A percentile compares a stretch with the other conserved stretches of the same genome.
Conservation (phyloP, 2,113 vertebrate genomes). For the Percina caprodes region DNA sequence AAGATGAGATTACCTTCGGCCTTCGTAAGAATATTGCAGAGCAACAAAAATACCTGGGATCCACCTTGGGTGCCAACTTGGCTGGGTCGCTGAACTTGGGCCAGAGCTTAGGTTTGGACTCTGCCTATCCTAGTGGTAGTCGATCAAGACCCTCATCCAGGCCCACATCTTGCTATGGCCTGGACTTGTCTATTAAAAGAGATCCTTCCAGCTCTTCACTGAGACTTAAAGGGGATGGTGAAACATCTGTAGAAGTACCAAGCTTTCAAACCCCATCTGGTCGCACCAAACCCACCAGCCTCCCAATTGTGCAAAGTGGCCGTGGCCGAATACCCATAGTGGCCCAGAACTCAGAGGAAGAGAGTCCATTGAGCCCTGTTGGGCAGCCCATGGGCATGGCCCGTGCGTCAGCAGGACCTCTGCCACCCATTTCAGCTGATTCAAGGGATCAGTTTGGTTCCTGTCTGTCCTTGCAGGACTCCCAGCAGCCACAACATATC, state of each 20-base stretch:
- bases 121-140: constrained; percentile 92
- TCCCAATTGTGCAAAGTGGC: constrained; percentile 95
- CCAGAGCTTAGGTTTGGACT: constrained; percentile 86
- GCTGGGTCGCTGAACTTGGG: constrained; percentile 89
- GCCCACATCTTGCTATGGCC: constrained; percentile 95
- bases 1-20: constrained; percentile 97
- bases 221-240: constrained; percentile 93
- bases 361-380: constrained; percentile 97
- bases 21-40: constrained; percentile 98
- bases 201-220: constrained; percentile 96
- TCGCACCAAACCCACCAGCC: constrained; percentile 96
- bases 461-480: constrained; percentile 92
- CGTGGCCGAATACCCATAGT: constrained; percentile 96
- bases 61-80: constrained; percentile 89
- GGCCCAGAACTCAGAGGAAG: constrained; percentile 98
- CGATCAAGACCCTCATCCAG: constrained; percentile 96
- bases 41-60: constrained; percentile 95
- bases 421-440: constrained; percentile 98
- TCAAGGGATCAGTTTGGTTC: constrained; percentile 98
- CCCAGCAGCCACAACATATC: constrained; percentile 97
- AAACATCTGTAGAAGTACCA: constrained; percentile 88
- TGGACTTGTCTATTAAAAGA: constrained; percentile 96
- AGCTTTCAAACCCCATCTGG: constrained; percentile 91
- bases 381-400: constrained; percentile 99
- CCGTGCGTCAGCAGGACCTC: constrained; percentile 94